Conservation (phyloP, 2,113 vertebrate species). For the Gadus macrocephalus region DNA sequence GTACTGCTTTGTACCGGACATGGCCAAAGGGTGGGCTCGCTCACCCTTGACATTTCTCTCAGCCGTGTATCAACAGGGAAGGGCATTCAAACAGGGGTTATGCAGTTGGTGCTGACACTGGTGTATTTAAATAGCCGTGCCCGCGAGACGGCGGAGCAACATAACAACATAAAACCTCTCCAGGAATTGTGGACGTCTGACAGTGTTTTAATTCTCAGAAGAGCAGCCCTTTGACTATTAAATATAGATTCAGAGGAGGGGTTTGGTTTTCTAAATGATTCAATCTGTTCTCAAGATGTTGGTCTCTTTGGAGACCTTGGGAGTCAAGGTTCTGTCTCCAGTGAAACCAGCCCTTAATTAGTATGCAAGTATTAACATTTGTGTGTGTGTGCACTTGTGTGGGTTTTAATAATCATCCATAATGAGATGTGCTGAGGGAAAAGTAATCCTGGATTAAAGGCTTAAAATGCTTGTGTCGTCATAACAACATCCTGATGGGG, state of each 20-base stretch:
- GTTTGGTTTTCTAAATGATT: too few relatives aligned
- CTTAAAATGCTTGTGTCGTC: slow-evolving; percentile 58
- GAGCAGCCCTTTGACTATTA: too few relatives aligned
- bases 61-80: slow-evolving; percentile 57
- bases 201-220: too few relatives aligned
- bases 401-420: slow-evolving; percentile 53
- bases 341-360: slow-evolving; percentile 56
- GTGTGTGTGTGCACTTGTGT: slow-evolving; percentile 19
- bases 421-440: slow-evolving; percentile 59
- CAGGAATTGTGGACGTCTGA: too few relatives aligned
- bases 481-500: slow-evolving; percentile 60
- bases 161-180: too few relatives aligned
- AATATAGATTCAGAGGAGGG: too few relatives aligned
- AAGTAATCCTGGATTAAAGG: slow-evolving; percentile 67
- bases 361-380: not conserved
- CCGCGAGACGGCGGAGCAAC: too few relatives aligned
- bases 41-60: slow-evolving; percentile 54
- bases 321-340: slow-evolving; percentile 41
- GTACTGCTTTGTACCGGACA: slow-evolving; percentile 55
- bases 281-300: not conserved
- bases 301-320: slow-evolving; percentile 33
- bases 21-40: slow-evolving; percentile 50
- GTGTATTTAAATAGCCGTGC: too few relatives aligned
- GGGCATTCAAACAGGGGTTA: slow-evolving; percentile 40
- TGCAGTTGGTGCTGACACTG: not conserved